Evolutionary conservation across 2,797 vertebrate species (phyloP), one percentile per base, ranked within the genome.

Genomic region (Gymnocypris eckloni): DNA sequence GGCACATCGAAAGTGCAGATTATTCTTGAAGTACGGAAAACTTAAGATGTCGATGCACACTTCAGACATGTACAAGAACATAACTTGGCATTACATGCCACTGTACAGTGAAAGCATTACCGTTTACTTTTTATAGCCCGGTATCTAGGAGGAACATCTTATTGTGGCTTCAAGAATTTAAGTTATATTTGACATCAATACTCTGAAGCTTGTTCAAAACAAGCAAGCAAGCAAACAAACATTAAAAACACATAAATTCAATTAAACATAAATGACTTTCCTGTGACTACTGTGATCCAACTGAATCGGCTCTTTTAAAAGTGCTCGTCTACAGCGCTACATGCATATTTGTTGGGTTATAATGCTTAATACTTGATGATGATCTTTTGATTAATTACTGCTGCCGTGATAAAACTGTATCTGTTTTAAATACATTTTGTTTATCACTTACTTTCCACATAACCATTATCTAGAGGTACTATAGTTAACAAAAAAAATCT

Each of bases 1-100:
- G 64, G 75, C 33, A 69, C 37, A 78, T 77, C 25, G 12, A 78
- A 79, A 61, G 75, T 43, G 67, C 61, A 84, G 48, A 84, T 78
- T 70, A 70, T 73, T 69, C 48, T 70, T 75, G 25, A 78, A 69
- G 15, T 28, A 25, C 1, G 28, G 37, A 41, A 43, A 66, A 83
- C 59, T 43, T 56, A n/a, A 79, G 25, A 6, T 59, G 13, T 12
- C 0, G 10, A 12, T 79, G 76, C 15, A 48, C 59, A 66, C 78
- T 45, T 79, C 78, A 66, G 25, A 18, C 28, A 10, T 79, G 39
- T 28, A 33, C 22, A 59, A 56, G 18, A 33, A 43, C 69, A 43
- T 43, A 48, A 15, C 43, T 50, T 73, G 12, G 15, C 43, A n/a
- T 50, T 59, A 43, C 67, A 43, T 59, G 15, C 67, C 22, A 25